Evolutionary conservation across 2,888 invertebrate species (phyloP), one percentile per base, ranked within the genome.

Genomic region (Nemotelus nigrinus): DNA sequence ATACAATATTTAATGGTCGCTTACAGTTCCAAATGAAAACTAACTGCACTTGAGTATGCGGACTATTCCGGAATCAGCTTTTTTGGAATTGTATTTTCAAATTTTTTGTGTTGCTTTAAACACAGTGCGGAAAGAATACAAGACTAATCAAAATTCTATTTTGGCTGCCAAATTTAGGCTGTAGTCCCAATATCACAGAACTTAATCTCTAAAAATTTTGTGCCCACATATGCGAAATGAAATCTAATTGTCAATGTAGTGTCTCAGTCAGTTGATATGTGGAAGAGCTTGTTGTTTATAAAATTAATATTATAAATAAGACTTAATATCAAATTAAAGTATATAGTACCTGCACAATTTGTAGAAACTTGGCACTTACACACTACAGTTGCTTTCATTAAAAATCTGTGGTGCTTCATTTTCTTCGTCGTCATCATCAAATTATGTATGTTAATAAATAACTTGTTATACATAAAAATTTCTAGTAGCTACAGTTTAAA

Each of bases 301-400:
- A 70, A 70, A 70, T 70, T 55, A 70, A 70, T 70, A 70, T 25
- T 70, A 43, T 39, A 43, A 70, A 70, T 25, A 55, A 70, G 50
- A 70, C 43, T 43, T 70, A 53, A 70, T 43, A 50, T 41, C 55
- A 43, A 70, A 70, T 70, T 53, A 53, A 70, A 70, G 6, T 25
- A 53, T 48, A 48, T 70, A 70, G 70, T 70, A 70, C 70, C 70
- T 70, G 70, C 70, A 55, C 55, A 70, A 53, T 70, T 53, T 50
- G 45, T 55, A 53, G 55, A 72, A 57, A 58, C 58, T 72, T 72
- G 72, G 72, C 72, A 72, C 72, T 72, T 72, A 72, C 57, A 72
- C 58, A 58, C 72, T 72, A 72, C 47, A 72, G 58, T 72, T 72
- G 72, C 58, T 58, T 72, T 72, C 25, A 2, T 55, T 70, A 10